Evolutionary conservation across 2,888 invertebrate species (phyloP).

Genomic region (Nymphalis urticae): DNA sequence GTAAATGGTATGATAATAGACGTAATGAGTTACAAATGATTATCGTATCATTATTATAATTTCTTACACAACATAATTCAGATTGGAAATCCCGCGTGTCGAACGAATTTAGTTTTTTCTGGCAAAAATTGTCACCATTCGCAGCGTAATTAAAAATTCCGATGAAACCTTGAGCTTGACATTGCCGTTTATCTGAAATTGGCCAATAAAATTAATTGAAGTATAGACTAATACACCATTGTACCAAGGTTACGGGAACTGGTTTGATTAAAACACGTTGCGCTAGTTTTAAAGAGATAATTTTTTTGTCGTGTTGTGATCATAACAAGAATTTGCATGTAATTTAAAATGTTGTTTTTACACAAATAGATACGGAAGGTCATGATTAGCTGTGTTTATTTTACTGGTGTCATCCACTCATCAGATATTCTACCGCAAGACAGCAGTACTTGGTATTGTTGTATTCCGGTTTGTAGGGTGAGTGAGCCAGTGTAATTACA

Average conservation of each 20-base stretch:
- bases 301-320: conserved; percentile 19
- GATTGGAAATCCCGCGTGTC: conserved; percentile 1
- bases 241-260: conserved; percentile 29
- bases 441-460: no score
- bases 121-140: background rate
- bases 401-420: no score
- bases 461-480: no score
- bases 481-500: no score
- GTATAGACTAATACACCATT: conserved; percentile 26
- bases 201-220: conserved; percentile 33
- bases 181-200: conserved; percentile 33
- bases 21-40: background rate
- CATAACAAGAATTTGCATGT: conserved; percentile 17
- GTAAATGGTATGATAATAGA: background rate
- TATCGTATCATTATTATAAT: background rate
- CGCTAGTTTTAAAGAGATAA: conserved; percentile 24
- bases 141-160: background rate
- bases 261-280: conserved; percentile 18
- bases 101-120: background rate
- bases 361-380: background rate
- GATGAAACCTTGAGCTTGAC: conserved; percentile 33
- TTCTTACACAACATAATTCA: background rate
- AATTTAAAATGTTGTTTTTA: conserved; percentile 14
- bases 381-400: background rate
- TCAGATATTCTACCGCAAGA: no score